Base-by-base conservation (phyloP, 1,140 invertebrate genomes). In the Aphidius gifuensis region DNA sequence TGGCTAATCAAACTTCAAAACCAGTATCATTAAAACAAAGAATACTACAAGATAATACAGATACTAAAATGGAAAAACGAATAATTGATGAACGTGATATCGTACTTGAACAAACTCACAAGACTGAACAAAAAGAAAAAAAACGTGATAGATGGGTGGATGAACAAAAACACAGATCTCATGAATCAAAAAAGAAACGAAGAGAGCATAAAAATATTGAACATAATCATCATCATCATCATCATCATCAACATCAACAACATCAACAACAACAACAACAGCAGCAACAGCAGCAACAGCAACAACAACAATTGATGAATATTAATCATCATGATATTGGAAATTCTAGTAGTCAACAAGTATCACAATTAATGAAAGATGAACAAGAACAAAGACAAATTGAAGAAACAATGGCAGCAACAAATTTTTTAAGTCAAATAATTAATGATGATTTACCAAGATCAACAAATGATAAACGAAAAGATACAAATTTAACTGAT, bases 341-440 rank as follows among this genome's bases (percentile, higher is more conserved):
- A 68, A 8, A 48, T 16, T 58, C 61, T 21, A 51, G 47, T 43
- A 39, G 53, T 21, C 38, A 58, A 21, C 71, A 69, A 38, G 51
- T 58, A 40, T n/a, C 65, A 6, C 57, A 58, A 6, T 58, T 75
- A 8, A 62, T 74, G 4, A 76, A 71, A 53, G 74, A 79, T 32
- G 77, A 79, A 43, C 76, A 79, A 57, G 78, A 80, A 56, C 75
- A 77, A 44, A 69, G 74, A 5, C 77, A 79, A 49, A 79, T 79
- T 38, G 76, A 80, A 64, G 69, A 79, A 74, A 72, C 77, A 66
- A 71, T 83, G 74, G 79, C 81, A 69, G 73, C 84, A 73, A 74
- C 84, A 72, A 69, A 74, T 68, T 68, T 77, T 71, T 61, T 85
- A 70, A 80, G 81, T 81, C 78, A 81, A 74, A 69, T 82, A 66